Conservation (phyloP, 2,113 vertebrate species). For the Ptilonorhynchus violaceus region DNA sequence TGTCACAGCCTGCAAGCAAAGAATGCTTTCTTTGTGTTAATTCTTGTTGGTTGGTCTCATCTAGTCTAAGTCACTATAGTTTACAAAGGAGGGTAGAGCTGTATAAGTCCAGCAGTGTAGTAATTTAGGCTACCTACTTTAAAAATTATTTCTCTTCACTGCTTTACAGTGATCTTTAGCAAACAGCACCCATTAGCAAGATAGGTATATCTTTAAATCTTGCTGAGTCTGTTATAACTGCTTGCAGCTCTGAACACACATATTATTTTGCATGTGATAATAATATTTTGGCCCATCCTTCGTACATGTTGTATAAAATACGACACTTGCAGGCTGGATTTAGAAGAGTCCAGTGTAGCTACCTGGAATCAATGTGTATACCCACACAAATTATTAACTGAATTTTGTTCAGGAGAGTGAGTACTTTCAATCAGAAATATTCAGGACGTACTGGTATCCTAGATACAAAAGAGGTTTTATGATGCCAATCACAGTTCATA, state of each 20-base stretch:
- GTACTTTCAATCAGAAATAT: background rate
- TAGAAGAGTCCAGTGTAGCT: background rate
- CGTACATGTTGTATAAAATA: background rate
- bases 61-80: background rate
- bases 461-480: constrained; percentile 10
- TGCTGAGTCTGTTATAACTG: background rate
- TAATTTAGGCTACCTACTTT: background rate
- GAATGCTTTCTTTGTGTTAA: background rate
- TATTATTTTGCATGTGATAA: background rate
- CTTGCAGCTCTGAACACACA: background rate
- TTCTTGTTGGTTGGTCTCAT: background rate
- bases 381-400: background rate
- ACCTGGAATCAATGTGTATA: background rate
- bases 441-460: constrained; percentile 5
- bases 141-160: background rate
- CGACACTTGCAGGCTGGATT: background rate
- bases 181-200: background rate
- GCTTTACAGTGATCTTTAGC: background rate
- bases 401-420: background rate
- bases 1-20: background rate
- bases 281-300: background rate
- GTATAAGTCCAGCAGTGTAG: background rate
- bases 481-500: background rate
- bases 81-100: background rate
- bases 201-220: background rate